Evolutionary conservation across 2,888 invertebrate species (phyloP), one percentile per base, ranked within the genome.

Genomic region (Sabatieria punctata): DNA sequence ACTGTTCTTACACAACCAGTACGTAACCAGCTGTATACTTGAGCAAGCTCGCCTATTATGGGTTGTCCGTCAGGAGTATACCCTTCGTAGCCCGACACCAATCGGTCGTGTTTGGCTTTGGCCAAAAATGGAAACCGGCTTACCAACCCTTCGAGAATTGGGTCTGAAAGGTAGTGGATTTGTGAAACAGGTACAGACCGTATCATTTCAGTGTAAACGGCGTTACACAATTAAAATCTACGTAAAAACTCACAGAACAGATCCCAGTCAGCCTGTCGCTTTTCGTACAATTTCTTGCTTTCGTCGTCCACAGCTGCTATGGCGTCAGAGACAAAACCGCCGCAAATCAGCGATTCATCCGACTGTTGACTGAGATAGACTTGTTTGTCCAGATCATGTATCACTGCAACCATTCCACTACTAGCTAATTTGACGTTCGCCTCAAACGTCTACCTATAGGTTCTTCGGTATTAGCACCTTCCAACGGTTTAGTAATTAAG

Each of bases 11-110:
- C n/a, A 18, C n/a, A 49, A 51, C 21, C 1, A 15, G 4, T 2
- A 15, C 8, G 4, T 19, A 27, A 22, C 27, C 8, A 30, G 21
- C 24, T 39, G 47, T 61, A 60, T 61, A 85, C 83, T 75, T 93
- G 91, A 0, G 91, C 83, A 2, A 84, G 78, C 72, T 89, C 85
- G 0, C 95, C 95, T 1, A 95, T 75, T 45, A 93, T 83, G 82
- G 88, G 86, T 63, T 82, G 84, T 66, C 88, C 86, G 65, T 97
- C 95, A 0, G 95, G 91, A 3, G 91, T 88, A 70, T 93, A 95
- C 1, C 85, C 84, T 69, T 93, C 93, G 0, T 89, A 79, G 0
- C 85, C 82, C 62, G 88, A 88, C 58, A 80, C 79, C 15, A 95
- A 72, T 52, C 78, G 78, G 56, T 85, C 80, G 18, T 89, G 73